Evolutionary conservation across 2,888 invertebrate species (phyloP).

Genomic region (Netelia inedita): DNA sequence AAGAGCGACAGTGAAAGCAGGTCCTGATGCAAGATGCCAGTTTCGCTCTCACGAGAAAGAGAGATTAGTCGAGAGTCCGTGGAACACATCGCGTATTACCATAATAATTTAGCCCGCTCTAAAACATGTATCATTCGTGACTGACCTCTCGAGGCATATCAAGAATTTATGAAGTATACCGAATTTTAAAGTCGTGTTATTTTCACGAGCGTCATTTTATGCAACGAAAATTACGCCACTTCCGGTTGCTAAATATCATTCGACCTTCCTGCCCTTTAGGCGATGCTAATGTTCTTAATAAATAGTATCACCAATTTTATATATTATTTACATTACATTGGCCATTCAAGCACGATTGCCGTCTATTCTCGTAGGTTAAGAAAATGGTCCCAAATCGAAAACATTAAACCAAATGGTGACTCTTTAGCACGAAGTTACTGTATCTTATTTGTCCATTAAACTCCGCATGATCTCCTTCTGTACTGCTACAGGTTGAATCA

Average conservation of each 20-base stretch:
- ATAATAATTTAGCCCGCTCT: slow-evolving; percentile 52
- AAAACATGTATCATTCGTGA: slow-evolving; percentile 43
- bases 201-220: slow-evolving; percentile 22
- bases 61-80: slow-evolving; percentile 20
- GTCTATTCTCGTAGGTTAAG: neutral
- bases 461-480: slow-evolving; percentile 7
- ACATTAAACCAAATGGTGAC: neutral
- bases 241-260: slow-evolving; percentile 45
- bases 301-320: too few species aligned
- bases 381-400: neutral
- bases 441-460: slow-evolving; percentile 18
- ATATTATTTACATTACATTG: neutral
- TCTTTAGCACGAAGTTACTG: neutral
- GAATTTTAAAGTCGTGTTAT: slow-evolving; percentile 40
- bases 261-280: neutral
- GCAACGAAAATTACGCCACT: slow-evolving; percentile 17
- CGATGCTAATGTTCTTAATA: too few species aligned
- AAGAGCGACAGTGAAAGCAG: slow-evolving; percentile 64
- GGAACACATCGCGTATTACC: slow-evolving; percentile 44
- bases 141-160: slow-evolving; percentile 58
- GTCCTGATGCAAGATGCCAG: slow-evolving; percentile 55
- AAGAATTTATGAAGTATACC: slow-evolving; percentile 48
- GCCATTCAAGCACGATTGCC: neutral
- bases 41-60: slow-evolving; percentile 19
- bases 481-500: slow-evolving; percentile 16